Evolutionary conservation across 2,888 invertebrate genomes (phyloP).

Genomic region (Trisateles emortualis): DNA sequence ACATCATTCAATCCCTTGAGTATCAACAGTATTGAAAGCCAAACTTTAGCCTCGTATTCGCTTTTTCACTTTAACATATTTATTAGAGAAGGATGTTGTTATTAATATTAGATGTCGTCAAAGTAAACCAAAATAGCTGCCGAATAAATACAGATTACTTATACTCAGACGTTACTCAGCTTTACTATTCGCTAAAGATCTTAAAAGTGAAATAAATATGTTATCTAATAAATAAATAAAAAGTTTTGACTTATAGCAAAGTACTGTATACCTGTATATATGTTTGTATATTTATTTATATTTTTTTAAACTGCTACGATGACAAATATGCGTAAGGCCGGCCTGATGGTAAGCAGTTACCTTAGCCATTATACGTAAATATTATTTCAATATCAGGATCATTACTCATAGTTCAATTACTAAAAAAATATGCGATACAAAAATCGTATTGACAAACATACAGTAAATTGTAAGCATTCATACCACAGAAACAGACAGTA

Average conservation of each 20-base stretch:
- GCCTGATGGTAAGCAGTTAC: too few relatives aligned
- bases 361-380: too few relatives aligned
- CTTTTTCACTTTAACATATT: conserved; percentile 17
- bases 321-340: too few relatives aligned
- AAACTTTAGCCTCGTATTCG: conserved; percentile 3
- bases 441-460: too few relatives aligned
- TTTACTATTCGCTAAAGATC: not conserved
- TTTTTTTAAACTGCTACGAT: too few relatives aligned
- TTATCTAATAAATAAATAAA: not conserved
- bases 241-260: too few relatives aligned
- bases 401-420: too few relatives aligned
- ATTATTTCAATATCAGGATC: too few relatives aligned
- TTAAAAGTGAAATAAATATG: not conserved
- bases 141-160: not conserved
- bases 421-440: too few relatives aligned
- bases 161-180: not conserved
- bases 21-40: conserved; percentile 10
- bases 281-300: too few relatives aligned
- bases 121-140: conserved; percentile 10
- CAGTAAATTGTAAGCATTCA: too few relatives aligned
- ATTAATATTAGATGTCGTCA: conserved; percentile 14
- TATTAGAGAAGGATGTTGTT: conserved; percentile 11
- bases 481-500: not conserved
- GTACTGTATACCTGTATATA: too few relatives aligned
- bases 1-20: conserved; percentile 6